Conservation (phyloP, 2,888 invertebrate species). For the Selenia dentaria region DNA sequence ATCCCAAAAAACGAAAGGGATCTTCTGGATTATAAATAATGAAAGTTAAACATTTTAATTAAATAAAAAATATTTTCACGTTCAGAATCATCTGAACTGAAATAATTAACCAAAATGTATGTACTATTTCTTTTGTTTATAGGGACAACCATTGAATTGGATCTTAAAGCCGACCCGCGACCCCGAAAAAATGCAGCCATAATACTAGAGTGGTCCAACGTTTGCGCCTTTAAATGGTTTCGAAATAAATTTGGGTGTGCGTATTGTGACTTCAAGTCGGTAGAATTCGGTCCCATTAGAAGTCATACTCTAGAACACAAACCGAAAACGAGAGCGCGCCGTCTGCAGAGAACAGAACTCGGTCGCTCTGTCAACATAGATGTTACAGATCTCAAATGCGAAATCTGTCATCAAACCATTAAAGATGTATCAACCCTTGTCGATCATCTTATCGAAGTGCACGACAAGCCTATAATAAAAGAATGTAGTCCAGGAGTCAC, state of each 20-base stretch:
- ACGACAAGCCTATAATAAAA: conserved; percentile 3
- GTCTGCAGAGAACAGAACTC: neutral
- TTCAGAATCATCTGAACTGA: too few species aligned
- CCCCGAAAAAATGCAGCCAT: conserved; percentile 62
- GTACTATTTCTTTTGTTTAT: conserved; percentile 4
- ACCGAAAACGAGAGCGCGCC: neutral
- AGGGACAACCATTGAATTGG: neutral
- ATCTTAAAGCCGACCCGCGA: neutral
- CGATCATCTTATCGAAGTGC: conserved; percentile 14
- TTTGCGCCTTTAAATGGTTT: conserved; percentile 66
- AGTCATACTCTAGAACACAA: neutral
- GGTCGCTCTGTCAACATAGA: neutral
- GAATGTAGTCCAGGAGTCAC: conserved; percentile 3
- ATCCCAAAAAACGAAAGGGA: too few species aligned
- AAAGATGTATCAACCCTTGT: conserved; percentile 1
- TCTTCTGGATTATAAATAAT: too few species aligned
- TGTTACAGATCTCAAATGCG: conserved; percentile 12
- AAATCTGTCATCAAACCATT: conserved; percentile 3
- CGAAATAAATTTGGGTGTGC: conserved; percentile 63
- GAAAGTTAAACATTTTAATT: too few species aligned
- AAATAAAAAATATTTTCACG: too few species aligned
- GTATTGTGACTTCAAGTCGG: conserved; percentile 44
- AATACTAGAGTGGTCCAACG: conserved; percentile 67
- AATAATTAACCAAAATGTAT: neutral
- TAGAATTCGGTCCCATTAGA: conserved; percentile 5